Base-by-base conservation (phyloP, 2,888 invertebrate species). In the Zele albiditarsus region DNA sequence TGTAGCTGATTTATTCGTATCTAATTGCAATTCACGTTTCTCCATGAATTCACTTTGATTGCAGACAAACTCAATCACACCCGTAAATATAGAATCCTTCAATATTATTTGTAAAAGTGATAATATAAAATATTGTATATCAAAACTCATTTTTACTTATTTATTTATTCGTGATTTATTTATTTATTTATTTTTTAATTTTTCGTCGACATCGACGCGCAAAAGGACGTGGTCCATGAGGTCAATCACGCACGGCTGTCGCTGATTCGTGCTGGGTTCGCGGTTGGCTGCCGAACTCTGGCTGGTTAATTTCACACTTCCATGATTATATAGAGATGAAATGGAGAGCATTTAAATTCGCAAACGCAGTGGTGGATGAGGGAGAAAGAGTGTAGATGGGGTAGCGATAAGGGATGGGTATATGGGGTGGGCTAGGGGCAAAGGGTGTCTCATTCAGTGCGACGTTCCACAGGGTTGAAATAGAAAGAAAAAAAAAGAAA, bases 271-370 rank as follows among this genome's bases (percentile, higher is more conserved):
- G 63, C 73, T 63, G 81, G 81, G 77, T 83, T 85, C 82, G 85
- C 83, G 86, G 85, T 86, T 83, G 85, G 84, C 85, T 84, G 85
- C 82, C 80, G 83, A 83, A 85, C 85, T n/a, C 46, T 85, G 86
- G 83, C 84, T 84, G 85, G 85, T 87, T 87, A 87, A 88, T 87
- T 87, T 87, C 87, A 87, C 88, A 88, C 86, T 87, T 82, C 87
- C 86, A 86, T 86, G 87, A 86, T 86, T 87, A 87, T 86, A 86
- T 87, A 86, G 84, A 86, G 84, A 85, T 84, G 85, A 84, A 86
- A 84, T 83, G 81, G 85, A 82, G 83, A 83, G 84, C 85, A 86
- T 87, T 87, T 87, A 86, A 86, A 86, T 86, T 84, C 86, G 82
- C 82, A 78, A 77, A 80, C 80, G 78, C 77, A 73, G 80, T 77